Evolutionary conservation across 2,797 vertebrate species (phyloP).

Genomic region (Phalloptychus januarius): DNA sequence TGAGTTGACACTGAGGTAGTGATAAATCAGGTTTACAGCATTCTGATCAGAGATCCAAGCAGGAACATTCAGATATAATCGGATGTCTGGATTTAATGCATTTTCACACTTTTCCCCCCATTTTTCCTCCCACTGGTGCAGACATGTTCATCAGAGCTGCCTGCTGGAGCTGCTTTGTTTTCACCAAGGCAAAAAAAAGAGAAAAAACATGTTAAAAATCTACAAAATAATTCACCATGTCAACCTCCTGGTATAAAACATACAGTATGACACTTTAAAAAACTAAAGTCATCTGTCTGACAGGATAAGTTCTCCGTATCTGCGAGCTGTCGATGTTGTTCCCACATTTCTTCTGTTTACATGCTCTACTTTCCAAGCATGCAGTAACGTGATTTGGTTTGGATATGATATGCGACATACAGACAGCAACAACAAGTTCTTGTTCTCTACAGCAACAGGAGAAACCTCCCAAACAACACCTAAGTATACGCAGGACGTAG

Average conservation of each 20-base stretch:
- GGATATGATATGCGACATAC: constrained; percentile 65
- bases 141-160: constrained; percentile 34
- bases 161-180: constrained; percentile 39
- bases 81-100: constrained; percentile 36
- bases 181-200: constrained; percentile 64
- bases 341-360: constrained; percentile 48
- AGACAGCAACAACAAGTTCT: constrained; percentile 46
- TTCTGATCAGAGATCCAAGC: constrained; percentile 68
- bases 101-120: constrained; percentile 12
- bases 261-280: constrained; percentile 67
- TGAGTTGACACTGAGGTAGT: constrained; percentile 78
- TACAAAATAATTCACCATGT: constrained; percentile 69
- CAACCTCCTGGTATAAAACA: constrained; percentile 72
- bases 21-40: constrained; percentile 71
- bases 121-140: constrained; percentile 29
- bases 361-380: constrained; percentile 65
- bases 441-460: constrained; percentile 36
- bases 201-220: constrained; percentile 1
- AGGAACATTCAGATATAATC: constrained; percentile 37
- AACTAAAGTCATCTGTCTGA: constrained; percentile 68
- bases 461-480: constrained; percentile 30
- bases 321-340: constrained; percentile 43
- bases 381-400: constrained; percentile 71
- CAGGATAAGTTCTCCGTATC: background rate
- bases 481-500: constrained; percentile 34